phyloP scores from a whole-genome alignment of 2,888 invertebrate genomes.

The Sicus ferrugineus region DNA sequence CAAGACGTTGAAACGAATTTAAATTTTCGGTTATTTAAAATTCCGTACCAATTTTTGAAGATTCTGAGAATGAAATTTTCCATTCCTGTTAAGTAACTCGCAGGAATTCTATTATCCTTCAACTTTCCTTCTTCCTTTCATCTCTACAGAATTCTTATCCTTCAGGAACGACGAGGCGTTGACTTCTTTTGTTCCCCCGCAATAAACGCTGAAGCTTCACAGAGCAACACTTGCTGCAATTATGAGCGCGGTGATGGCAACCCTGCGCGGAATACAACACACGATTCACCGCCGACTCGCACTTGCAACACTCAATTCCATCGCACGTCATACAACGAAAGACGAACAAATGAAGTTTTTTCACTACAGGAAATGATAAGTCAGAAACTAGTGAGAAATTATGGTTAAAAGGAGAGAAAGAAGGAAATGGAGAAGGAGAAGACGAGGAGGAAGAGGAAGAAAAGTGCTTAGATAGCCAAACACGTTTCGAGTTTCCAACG shows the following conservation, averaged over 20 bases:
- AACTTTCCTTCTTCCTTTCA: too few species aligned
- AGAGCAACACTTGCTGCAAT: too few species aligned
- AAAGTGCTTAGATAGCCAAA: not conserved
- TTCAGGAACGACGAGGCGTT: too few species aligned
- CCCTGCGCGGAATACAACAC: not conserved
- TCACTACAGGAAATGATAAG: conserved; percentile 6
- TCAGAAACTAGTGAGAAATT: conserved; percentile 3
- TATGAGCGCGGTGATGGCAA: not conserved
- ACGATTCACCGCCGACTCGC: not conserved
- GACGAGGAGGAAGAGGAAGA: not conserved
- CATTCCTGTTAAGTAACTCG: not conserved
- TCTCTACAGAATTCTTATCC: too few species aligned
- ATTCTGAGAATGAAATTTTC: not conserved
- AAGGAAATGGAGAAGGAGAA: not conserved
- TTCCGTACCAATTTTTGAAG: not conserved
- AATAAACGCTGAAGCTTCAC: too few species aligned
- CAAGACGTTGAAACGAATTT: not conserved
- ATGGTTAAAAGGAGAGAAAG: not conserved
- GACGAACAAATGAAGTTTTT: not conserved
- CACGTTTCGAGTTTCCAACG: not conserved
- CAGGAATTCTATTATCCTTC: too few species aligned
- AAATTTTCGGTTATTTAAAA: not conserved
- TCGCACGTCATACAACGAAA: not conserved
- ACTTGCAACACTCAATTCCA: not conserved
- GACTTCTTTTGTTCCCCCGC: too few species aligned